Evolutionary conservation across 2,797 vertebrate genomes (phyloP).

Genomic region (Tarsius wallacei): DNA sequence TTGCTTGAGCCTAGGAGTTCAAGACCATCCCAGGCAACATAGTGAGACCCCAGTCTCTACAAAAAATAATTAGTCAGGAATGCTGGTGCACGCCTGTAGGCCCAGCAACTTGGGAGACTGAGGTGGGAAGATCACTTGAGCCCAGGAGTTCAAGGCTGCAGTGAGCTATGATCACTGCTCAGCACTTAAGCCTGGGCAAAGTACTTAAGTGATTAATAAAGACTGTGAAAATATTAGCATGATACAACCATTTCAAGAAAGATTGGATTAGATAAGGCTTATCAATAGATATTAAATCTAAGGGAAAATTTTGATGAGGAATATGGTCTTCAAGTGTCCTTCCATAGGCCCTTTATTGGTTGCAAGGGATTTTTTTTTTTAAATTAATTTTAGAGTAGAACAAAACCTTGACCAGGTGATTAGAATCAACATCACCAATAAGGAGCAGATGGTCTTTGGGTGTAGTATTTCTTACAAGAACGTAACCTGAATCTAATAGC

Average conservation of each 20-base stretch:
- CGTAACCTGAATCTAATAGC: slow-evolving; percentile 20
- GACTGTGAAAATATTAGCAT: background rate
- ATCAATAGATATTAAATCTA: slow-evolving; percentile 24
- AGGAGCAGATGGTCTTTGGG: background rate
- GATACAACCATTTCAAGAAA: slow-evolving; percentile 17
- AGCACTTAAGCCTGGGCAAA: background rate
- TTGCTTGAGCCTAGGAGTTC: too few species aligned
- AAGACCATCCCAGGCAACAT: too few species aligned
- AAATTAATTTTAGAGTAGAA: background rate
- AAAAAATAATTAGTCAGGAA: too few species aligned
- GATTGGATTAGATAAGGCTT: slow-evolving; percentile 7
- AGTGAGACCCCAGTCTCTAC: too few species aligned
- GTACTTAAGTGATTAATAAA: background rate
- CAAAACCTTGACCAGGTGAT: background rate
- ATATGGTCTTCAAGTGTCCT: background rate
- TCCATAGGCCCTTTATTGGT: slow-evolving; percentile 21
- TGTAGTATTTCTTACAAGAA: background rate
- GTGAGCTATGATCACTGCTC: too few species aligned
- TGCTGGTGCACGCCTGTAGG: too few species aligned
- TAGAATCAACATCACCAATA: slow-evolving; percentile 8
- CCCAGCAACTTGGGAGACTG: too few species aligned
- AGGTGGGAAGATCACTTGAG: too few species aligned
- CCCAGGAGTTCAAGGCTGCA: too few species aligned
- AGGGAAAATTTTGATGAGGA: background rate
- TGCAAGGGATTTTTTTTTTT: background rate